Conservation (phyloP, 2,888 invertebrate genomes). For the Erebia ligea region DNA sequence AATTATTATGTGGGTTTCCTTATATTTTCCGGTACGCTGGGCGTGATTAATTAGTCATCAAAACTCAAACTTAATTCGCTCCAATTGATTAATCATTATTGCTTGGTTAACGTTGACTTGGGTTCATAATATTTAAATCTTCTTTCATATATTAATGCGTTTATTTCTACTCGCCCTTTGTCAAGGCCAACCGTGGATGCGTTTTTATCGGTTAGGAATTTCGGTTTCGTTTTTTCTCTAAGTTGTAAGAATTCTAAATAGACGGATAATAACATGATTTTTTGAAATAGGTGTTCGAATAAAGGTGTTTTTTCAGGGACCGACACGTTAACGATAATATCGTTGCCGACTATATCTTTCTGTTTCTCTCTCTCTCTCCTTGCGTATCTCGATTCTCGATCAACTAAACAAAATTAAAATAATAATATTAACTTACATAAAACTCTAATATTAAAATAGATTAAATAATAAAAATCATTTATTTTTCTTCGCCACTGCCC, state of each 20-base stretch:
- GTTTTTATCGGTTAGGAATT: background rate
- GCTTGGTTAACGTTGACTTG: background rate
- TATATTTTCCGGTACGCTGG: conserved; percentile 15
- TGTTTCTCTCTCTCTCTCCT: too few relatives aligned
- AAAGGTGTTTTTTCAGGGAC: too few relatives aligned
- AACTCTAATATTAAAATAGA: too few relatives aligned
- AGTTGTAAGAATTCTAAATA: background rate
- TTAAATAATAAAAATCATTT: too few relatives aligned
- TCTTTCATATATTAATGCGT: background rate
- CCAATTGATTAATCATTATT: conserved; percentile 9
- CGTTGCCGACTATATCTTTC: too few relatives aligned
- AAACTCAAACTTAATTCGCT: conserved; percentile 3
- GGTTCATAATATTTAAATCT: background rate
- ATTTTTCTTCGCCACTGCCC: too few relatives aligned
- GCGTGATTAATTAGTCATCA: conserved; percentile 4
- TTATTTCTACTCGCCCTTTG: background rate
- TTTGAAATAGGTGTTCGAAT: background rate
- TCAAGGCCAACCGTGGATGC: background rate
- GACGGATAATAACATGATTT: background rate
- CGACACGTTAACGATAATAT: too few relatives aligned
- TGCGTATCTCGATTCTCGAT: too few relatives aligned
- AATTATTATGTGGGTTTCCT: conserved; percentile 13
- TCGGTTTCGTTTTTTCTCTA: background rate
- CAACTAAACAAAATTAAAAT: too few relatives aligned
- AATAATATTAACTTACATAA: too few relatives aligned